A percentile compares a stretch with the other conserved stretches of the same genome.
phyloP scores from a whole-genome alignment of 2,888 invertebrate species.

The Cephus nigrinus region DNA sequence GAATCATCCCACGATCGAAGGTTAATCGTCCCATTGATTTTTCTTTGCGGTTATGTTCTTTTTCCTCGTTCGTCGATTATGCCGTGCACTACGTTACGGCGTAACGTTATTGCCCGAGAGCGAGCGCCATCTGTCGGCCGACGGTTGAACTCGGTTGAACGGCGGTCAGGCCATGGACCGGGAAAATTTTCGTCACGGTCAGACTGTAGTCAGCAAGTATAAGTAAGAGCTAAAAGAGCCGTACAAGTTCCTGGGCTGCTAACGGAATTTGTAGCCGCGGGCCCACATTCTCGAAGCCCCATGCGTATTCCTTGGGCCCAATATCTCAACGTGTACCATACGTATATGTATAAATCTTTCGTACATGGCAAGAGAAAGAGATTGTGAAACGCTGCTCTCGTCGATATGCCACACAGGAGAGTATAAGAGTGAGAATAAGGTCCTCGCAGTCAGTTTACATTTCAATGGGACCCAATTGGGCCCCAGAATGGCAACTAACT shows the following conservation, averaged over 20 bases:
- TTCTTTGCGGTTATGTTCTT: no score
- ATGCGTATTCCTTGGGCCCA: conserved; percentile 27
- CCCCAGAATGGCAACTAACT: no score
- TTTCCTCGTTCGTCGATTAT: conserved; percentile 26
- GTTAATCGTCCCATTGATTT: no score
- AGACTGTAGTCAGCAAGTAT: conserved; percentile 5
- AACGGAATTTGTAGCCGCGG: conserved; percentile 61
- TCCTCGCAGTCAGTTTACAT: no score
- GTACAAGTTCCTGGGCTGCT: conserved; percentile 52
- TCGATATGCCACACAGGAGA: not conserved
- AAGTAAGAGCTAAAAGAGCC: conserved; percentile 21
- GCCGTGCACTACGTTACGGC: conserved; percentile 16
- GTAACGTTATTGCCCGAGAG: no score
- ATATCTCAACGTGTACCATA: no score
- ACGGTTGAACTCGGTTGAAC: no score
- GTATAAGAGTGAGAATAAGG: no score
- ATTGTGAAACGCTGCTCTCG: not conserved
- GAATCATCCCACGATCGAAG: conserved; percentile 17
- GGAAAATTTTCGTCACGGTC: conserved; percentile 40
- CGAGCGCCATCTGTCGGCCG: no score
- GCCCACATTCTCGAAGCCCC: conserved; percentile 49
- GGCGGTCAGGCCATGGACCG: no score
- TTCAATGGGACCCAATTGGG: no score
- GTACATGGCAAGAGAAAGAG: no score
- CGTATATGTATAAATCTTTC: not conserved